Evolutionary conservation across 2,888 invertebrate species (phyloP).

Genomic region (Phyllotreta cruciferae): DNA sequence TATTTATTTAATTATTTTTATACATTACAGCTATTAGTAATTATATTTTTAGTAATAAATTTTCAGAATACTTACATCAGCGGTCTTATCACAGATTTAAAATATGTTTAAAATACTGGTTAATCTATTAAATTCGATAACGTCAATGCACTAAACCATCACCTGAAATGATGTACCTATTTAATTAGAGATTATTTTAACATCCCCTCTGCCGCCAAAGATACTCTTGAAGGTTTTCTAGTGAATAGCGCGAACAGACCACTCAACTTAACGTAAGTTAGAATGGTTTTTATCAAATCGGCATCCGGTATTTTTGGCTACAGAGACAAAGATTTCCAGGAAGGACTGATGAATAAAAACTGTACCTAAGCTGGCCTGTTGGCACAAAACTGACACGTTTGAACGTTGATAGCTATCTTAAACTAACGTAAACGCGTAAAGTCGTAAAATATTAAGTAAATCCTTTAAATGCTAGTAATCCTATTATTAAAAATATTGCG

Average conservation of each 20-base stretch:
- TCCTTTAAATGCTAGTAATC: slow-evolving; percentile 18
- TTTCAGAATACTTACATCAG: too few relatives aligned
- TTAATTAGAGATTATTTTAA: slow-evolving; percentile 6
- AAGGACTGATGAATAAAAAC: slow-evolving; percentile 12
- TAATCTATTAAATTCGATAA: too few relatives aligned
- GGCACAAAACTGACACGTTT: not conserved
- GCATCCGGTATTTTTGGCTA: slow-evolving; percentile 25
- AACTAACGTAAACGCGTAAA: slow-evolving; percentile 13
- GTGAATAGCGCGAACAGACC: not conserved
- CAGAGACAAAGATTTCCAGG: not conserved
- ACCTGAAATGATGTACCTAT: slow-evolving; percentile 16
- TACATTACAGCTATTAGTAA: too few relatives aligned
- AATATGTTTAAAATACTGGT: too few relatives aligned
- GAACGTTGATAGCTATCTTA: not conserved
- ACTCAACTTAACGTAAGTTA: not conserved
- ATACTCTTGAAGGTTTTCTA: slow-evolving; percentile 8
- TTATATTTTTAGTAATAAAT: too few relatives aligned
- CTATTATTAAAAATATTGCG: slow-evolving; percentile 11
- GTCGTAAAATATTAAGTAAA: slow-evolving; percentile 20
- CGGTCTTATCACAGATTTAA: too few relatives aligned
- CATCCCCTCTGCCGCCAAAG: slow-evolving; percentile 16
- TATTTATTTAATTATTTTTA: too few relatives aligned
- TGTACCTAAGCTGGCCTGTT: slow-evolving; percentile 3
- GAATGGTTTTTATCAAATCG: not conserved
- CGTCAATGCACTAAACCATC: slow-evolving; percentile 13